Evolutionary conservation across 2,888 invertebrate genomes (phyloP), one percentile per base, ranked within the genome.

Genomic region (Smittia sp.): DNA sequence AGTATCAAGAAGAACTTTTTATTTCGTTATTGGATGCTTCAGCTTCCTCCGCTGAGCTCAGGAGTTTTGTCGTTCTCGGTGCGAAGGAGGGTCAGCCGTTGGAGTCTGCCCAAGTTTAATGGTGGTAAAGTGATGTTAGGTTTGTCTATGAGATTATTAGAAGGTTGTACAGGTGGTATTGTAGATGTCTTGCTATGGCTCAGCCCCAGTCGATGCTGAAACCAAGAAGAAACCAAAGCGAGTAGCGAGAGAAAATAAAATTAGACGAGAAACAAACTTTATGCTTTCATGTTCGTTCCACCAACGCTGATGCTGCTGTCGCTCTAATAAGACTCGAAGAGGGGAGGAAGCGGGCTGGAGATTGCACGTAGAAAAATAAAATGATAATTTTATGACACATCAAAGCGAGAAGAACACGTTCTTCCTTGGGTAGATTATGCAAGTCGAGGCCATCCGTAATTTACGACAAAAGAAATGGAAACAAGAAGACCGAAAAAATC

Each of bases 361-460:
- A 62, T 24, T 62, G 72, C 72, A 72, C 72, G 72, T 72, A 72
- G 72, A 72, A 54, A 69, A 69, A 69, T 69, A 72, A 72, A 63
- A 72, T 72, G 72, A 72, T 72, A 72, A 72, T 72, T 72, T 72
- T 72, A 72, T 72, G 58, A 72, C 72, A 72, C 72, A 72, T 72
- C 72, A 72, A 62, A 72, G 72, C 20, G 72, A 72, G 58, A 62
- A 72, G 52, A 72, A 62, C 72, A 72, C 72, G 72, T 72, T 69
- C 32, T 22, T 15, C 11, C 13, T 46, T 11, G 46, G 46, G 46
- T 46, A 46, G 46, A 46, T 46, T 46, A 46, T 58, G 58, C 58
- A 58, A 58, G 58, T 20, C n/a, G 58, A 18, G 58, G 18, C 7
- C 58, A 58, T 20, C 20, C 58, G 58, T 58, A 22, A 46, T 46